Percentiles rank a stretch among this genome's conserved stretches.
These are phyloP conservation scores for Thunnus thynnus DNA, from an alignment of 2,113 vertebrate genomes.

Conservation along the genomic window DNA sequence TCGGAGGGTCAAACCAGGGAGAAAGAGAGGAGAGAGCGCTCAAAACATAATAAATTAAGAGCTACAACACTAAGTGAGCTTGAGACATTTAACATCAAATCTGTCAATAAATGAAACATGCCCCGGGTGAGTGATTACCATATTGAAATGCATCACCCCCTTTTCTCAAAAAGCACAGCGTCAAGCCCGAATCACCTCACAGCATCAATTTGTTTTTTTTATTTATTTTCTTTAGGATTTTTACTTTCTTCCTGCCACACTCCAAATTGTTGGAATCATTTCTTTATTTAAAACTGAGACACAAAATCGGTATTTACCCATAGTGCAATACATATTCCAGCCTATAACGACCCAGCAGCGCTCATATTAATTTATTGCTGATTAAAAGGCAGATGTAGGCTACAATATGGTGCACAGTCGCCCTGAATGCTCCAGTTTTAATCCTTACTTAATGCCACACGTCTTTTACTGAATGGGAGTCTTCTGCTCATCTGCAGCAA, in stretches of 20 bases:
- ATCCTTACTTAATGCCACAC: conserved; percentile 78
- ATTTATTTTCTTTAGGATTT: background rate
- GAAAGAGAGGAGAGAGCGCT: conserved; percentile 20
- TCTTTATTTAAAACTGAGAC: background rate
- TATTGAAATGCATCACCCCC: conserved; percentile 74
- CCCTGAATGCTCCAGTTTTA: conserved; percentile 60
- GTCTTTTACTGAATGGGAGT: conserved; percentile 58
- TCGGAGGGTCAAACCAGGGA: conserved; percentile 75
- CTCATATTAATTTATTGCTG: conserved; percentile 57
- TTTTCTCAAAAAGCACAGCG: conserved; percentile 44
- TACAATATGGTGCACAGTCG: conserved; percentile 62
- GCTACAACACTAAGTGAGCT: conserved; percentile 83
- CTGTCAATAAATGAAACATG: conserved; percentile 84
- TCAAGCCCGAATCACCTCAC: conserved; percentile 37
- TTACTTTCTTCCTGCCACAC: too few relatives aligned
- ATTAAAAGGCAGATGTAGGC: conserved; percentile 75
- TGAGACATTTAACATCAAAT: conserved; percentile 83
- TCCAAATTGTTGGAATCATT: background rate
- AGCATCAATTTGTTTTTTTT: conserved; percentile 19
- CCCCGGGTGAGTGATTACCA: conserved; percentile 80
- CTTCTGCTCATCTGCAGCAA: conserved; percentile 52
- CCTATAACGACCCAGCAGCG: conserved; percentile 23
- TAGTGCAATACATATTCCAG: conserved; percentile 10
- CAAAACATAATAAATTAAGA: conserved; percentile 80
- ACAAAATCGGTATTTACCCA: conserved; percentile 11